Percentiles rank a stretch among this genome's conserved stretches.
phyloP scores from a whole-genome alignment of 2,797 vertebrate species.

The Phrynocephalus guinanensis region DNA sequence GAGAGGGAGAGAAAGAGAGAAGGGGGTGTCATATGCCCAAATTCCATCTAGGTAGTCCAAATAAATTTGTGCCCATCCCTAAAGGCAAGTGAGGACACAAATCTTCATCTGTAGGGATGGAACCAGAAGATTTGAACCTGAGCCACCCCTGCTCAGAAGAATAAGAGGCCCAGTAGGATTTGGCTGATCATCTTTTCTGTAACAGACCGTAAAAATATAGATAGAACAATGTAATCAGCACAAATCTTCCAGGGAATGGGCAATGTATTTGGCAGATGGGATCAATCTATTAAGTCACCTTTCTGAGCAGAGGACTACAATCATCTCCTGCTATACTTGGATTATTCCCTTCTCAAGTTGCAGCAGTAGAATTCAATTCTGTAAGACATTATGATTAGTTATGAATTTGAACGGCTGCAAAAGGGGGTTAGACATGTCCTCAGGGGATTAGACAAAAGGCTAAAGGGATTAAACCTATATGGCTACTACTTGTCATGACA shows the following conservation, averaged over 20 bases:
- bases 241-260: background rate
- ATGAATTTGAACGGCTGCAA: background rate
- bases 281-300: background rate
- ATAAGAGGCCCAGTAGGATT: background rate
- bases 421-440: background rate
- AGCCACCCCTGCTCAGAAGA: background rate
- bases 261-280: background rate
- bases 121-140: background rate
- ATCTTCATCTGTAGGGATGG: background rate
- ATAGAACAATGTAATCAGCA: background rate
- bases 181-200: background rate
- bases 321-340: background rate
- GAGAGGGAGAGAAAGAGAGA: no score
- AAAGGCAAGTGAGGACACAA: background rate
- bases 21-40: no score
- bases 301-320: background rate
- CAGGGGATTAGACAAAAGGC: background rate
- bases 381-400: background rate
- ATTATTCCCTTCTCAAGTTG: no score
- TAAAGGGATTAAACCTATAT: background rate
- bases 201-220: background rate
- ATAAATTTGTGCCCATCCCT: no score
- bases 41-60: no score
- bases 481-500: background rate
- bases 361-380: background rate